A percentile compares a stretch with the other conserved stretches of the same genome.
phyloP scores from a whole-genome alignment of 2,888 invertebrate species.

The Drosophila cognata region DNA sequence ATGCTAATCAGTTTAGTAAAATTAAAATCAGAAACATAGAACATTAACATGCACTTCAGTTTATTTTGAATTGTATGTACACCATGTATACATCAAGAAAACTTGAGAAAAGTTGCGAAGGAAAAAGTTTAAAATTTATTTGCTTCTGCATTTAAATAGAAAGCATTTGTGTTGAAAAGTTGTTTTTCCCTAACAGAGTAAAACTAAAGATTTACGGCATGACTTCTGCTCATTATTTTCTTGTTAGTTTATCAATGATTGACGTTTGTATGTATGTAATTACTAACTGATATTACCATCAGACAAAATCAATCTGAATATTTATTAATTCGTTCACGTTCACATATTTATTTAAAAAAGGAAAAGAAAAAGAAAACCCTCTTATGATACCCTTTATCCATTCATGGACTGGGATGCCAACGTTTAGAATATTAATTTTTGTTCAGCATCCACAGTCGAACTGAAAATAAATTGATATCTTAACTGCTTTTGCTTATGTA shows the following conservation, averaged over 20 bases:
- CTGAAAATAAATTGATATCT: background rate
- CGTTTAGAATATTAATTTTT: background rate
- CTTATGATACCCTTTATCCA: conserved; percentile 12
- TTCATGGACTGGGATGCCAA: background rate
- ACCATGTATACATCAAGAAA: conserved; percentile 7
- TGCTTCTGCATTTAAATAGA: conserved; percentile 55
- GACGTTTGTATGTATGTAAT: conserved; percentile 22
- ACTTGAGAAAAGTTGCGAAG: conserved; percentile 30
- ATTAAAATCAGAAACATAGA: conserved; percentile 3
- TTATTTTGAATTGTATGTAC: conserved; percentile 3
- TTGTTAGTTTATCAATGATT: conserved; percentile 10
- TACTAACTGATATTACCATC: conserved; percentile 3
- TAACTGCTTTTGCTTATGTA: background rate
- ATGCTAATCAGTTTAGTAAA: background rate
- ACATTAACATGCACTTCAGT: conserved; percentile 3
- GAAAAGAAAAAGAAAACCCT: background rate
- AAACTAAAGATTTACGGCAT: conserved; percentile 18
- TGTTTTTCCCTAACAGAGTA: background rate
- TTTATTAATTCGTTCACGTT: conserved; percentile 48
- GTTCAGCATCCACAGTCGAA: background rate
- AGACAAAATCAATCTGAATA: conserved; percentile 15
- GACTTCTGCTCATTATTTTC: background rate
- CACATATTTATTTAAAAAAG: conserved; percentile 42
- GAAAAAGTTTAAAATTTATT: conserved; percentile 41
- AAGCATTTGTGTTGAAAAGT: conserved; percentile 45